Percentiles rank a stretch among this genome's conserved stretches.
Evolutionary conservation across 2,888 invertebrate species (phyloP).

Genomic region (Phorcus lineatus): DNA sequence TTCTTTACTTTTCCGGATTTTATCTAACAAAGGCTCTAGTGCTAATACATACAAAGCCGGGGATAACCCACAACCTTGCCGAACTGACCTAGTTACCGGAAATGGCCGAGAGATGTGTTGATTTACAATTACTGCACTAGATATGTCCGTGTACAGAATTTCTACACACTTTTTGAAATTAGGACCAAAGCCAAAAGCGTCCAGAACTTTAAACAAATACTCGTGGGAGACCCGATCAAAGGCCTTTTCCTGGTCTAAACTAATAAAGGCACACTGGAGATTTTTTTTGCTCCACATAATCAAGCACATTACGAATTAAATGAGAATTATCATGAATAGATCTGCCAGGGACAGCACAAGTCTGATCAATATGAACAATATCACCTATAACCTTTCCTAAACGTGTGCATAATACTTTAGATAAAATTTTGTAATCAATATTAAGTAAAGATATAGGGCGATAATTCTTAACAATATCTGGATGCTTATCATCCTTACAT

Average conservation of each 20-base stretch:
- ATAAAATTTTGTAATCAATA: constrained; percentile 47
- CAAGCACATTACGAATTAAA: constrained; percentile 39
- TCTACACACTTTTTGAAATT: constrained; percentile 43
- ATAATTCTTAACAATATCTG: constrained; percentile 39
- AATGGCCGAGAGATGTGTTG: constrained; percentile 34
- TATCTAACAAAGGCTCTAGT: constrained; percentile 22
- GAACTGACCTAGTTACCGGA: constrained; percentile 5
- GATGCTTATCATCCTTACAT: constrained; percentile 42
- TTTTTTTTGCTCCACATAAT: constrained; percentile 45
- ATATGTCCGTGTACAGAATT: constrained; percentile 43
- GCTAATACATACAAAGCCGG: constrained; percentile 26
- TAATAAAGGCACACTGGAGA: constrained; percentile 39
- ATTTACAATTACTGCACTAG: constrained; percentile 43
- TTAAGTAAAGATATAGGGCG: constrained; percentile 44
- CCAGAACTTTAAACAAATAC: constrained; percentile 42
- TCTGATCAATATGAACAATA: neutral
- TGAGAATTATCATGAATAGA: constrained; percentile 45
- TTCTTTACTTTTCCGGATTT: neutral
- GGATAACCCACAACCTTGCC: constrained; percentile 13
- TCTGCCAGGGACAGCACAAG: neutral
- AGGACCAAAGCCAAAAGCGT: constrained; percentile 43
- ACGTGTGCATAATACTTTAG: constrained; percentile 42
- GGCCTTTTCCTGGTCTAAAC: constrained; percentile 53
- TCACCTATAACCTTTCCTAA: constrained; percentile 21
- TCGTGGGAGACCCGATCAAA: constrained; percentile 48